phyloP scores from a whole-genome alignment of 92 coral and sea anemone genomes.

The Porites evermanni region DNA sequence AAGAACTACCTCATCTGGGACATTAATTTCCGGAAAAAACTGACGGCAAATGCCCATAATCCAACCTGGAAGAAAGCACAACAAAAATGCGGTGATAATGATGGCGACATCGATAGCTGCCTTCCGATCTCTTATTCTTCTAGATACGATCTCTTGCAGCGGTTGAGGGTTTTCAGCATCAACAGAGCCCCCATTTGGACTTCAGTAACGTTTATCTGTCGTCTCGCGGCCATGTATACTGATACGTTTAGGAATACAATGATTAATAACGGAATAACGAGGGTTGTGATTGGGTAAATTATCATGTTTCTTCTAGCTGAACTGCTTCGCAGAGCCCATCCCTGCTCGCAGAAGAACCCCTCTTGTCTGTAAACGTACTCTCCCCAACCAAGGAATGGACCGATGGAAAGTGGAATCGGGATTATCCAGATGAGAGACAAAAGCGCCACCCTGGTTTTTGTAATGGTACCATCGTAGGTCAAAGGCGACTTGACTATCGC shows the following conservation, averaged over 20 bases:
- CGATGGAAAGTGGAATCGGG: background rate
- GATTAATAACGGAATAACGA: background rate
- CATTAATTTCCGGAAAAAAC: background rate
- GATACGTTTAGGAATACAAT: background rate
- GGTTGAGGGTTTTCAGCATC: background rate
- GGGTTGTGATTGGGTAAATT: background rate
- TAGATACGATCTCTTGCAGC: background rate
- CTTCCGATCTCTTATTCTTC: no score
- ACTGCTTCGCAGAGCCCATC: background rate
- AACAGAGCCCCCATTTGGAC: background rate
- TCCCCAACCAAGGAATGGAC: background rate
- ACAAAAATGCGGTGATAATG: background rate
- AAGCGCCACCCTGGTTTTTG: background rate
- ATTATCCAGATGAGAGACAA: background rate
- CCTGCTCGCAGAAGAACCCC: background rate
- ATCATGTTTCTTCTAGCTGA: background rate
- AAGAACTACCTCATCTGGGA: background rate
- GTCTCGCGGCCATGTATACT: background rate
- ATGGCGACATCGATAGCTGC: no score
- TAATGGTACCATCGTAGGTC: background rate
- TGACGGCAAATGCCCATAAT: background rate
- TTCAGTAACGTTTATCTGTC: background rate
- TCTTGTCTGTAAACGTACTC: background rate
- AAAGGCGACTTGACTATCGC: slow-evolving; percentile 7
- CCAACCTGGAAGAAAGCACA: background rate